A percentile compares a stretch with the other conserved stretches of the same genome.
These are phyloP conservation scores for Lagopus muta DNA, from an alignment of 2,113 vertebrate genomes.

Conservation along the genomic window DNA sequence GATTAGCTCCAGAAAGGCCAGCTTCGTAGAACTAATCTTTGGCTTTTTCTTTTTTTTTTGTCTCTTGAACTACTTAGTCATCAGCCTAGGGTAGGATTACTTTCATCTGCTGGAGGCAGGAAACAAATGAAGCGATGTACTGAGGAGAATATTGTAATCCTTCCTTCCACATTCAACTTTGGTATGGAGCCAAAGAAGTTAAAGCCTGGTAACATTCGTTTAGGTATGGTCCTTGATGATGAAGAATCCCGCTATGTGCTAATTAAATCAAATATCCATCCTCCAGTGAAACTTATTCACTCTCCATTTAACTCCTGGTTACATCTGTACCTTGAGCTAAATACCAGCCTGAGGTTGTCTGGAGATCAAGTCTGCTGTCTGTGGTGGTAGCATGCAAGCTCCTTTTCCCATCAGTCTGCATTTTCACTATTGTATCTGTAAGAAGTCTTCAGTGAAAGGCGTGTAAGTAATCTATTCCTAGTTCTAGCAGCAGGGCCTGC, in stretches of 20 bases:
- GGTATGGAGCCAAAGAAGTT: neutral
- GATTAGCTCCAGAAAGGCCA: slow-evolving; percentile 44
- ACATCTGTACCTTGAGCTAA: neutral
- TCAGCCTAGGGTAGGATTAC: neutral
- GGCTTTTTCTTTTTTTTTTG: no score
- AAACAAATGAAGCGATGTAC: neutral
- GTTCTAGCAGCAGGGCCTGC: slow-evolving; percentile 6
- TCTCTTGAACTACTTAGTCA: slow-evolving; percentile 25
- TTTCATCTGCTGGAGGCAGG: slow-evolving; percentile 42
- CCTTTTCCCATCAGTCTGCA: neutral
- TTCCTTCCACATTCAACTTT: neutral
- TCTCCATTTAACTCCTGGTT: neutral
- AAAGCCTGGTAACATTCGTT: neutral
- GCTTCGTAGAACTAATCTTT: slow-evolving; percentile 10
- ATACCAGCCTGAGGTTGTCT: neutral
- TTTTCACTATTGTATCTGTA: neutral
- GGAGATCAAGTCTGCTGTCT: fast-evolving
- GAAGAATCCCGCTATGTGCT: neutral
- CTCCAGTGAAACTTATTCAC: neutral
- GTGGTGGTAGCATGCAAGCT: fast-evolving
- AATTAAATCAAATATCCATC: neutral
- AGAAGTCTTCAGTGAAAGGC: slow-evolving; percentile 8
- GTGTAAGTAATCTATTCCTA: neutral
- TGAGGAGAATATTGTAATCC: neutral
- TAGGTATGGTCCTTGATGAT: neutral